Evolutionary conservation across 2,888 invertebrate genomes (phyloP), one percentile per base, ranked within the genome.

Genomic region (Sycophila texana): DNA sequence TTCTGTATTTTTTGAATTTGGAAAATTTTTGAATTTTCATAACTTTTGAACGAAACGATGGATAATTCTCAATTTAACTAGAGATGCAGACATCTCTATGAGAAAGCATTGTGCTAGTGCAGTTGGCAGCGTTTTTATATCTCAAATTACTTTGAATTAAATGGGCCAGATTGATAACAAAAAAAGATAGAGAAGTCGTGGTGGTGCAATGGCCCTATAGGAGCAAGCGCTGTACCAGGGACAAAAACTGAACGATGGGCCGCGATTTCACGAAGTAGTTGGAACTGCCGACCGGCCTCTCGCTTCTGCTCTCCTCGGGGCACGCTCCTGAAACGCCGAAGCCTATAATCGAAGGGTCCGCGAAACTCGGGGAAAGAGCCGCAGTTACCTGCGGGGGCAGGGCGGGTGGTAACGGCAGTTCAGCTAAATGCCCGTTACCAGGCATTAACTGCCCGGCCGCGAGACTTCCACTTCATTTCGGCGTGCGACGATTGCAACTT

Each of bases 341-440:
- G 84, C 83, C 83, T 83, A 87, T 88, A 89, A 90, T 90, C 89
- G 89, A 88, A 87, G 88, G 88, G 88, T 88, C 88, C 88, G 88
- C 88, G 87, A 88, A 88, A 86, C 89, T 14, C 18, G 87, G 87
- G 88, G 86, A 89, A 89, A 88, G 89, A 88, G 86, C 89, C 86
- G 89, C 88, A 88, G 89, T 89, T 89, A 90, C 87, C 88, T 87
- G 87, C 83, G 83, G 83, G 30, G 13, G 47, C 60, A 47, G 47
- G 18, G 66, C 22, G 26, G 22, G 72, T 22, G 30, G 20, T 12
- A 12, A 7, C n/a, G 77, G 88, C 86, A 88, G 89, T 90, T 90
- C 89, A 90, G 85, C 89, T 90, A 89, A 90, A 90, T 89, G 89
- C 89, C 89, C 86, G 90, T 90, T 90, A 90, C 88, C 87, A 85